Evolutionary conservation across 2,797 vertebrate species (phyloP).

Genomic region (Champsocephalus gunnari): DNA sequence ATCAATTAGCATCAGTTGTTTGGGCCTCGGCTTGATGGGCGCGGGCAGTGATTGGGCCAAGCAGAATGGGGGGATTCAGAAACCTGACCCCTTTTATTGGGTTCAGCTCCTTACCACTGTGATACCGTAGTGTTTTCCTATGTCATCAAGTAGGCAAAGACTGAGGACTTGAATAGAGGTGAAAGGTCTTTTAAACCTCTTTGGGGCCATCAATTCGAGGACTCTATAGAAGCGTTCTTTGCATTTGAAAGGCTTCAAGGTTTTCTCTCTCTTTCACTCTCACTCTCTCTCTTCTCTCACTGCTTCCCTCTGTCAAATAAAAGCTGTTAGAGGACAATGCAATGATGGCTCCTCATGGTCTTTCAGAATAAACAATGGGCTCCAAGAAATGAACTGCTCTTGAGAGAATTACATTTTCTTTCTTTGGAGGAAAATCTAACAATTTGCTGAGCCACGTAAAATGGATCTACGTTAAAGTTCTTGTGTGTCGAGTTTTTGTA

Average conservation of each 20-base stretch:
- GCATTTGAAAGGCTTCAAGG: conserved; percentile 96
- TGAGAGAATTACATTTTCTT: conserved; percentile 92
- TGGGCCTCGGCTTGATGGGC: conserved; percentile 87
- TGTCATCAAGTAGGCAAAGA: conserved; percentile 92
- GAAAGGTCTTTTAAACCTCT: conserved; percentile 94
- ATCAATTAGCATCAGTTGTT: conserved; percentile 90
- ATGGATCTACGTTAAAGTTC: conserved; percentile 72
- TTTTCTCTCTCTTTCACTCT: conserved; percentile 81
- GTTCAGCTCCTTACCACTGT: conserved; percentile 93
- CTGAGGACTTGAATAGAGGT: conserved; percentile 90
- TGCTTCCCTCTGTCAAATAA: conserved; percentile 88
- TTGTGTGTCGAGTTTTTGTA: conserved; percentile 61
- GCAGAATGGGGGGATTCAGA: conserved; percentile 88
- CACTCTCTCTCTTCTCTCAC: conserved; percentile 77
- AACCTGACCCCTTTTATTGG: conserved; percentile 95
- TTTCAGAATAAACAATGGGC: conserved; percentile 92
- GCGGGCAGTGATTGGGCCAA: conserved; percentile 85
- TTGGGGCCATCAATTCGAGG: conserved; percentile 94
- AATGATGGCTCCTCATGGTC: conserved; percentile 89
- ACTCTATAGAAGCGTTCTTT: conserved; percentile 89
- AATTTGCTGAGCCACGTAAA: conserved; percentile 82
- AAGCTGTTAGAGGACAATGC: conserved; percentile 91
- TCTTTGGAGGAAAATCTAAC: conserved; percentile 83
- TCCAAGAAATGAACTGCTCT: conserved; percentile 88
- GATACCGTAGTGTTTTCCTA: conserved; percentile 91